These are phyloP conservation scores for Mixornis gularis DNA, from an alignment of 2,113 vertebrate genomes.

Conservation along the genomic window DNA sequence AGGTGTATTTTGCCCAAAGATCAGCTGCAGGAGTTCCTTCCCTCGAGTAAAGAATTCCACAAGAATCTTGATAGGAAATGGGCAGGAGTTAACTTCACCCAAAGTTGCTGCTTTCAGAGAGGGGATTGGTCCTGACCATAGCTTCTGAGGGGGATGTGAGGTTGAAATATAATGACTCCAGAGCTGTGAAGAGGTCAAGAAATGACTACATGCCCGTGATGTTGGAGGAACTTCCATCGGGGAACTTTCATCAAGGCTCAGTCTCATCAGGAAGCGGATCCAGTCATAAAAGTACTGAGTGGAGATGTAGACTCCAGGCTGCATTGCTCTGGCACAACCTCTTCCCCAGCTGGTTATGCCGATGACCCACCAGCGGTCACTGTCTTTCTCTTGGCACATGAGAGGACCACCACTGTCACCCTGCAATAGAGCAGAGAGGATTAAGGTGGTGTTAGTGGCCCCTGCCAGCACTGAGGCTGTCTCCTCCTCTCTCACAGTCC, in stretches of 20 bases:
- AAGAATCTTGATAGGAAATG: not conserved
- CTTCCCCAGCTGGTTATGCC: not conserved
- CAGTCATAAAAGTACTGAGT: not conserved
- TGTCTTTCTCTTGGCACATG: not conserved
- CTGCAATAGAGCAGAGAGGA: not conserved
- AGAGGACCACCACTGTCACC: not conserved
- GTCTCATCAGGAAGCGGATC: not conserved
- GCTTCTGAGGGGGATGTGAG: not conserved
- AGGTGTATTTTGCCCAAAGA: not conserved
- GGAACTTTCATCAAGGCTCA: not conserved
- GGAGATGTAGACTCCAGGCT: not conserved
- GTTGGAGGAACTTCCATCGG: not conserved
- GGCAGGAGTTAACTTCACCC: not conserved
- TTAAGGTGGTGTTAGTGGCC: not conserved
- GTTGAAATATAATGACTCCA: not conserved
- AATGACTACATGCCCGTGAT: not conserved
- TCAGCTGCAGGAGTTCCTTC: not conserved
- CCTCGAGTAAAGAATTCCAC: not conserved
- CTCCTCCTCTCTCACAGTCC: not conserved
- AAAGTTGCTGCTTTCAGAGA: not conserved
- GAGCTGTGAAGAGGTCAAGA: not conserved
- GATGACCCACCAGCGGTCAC: not conserved
- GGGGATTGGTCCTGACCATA: rapidly evolving
- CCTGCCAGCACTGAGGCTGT: rapidly evolving
- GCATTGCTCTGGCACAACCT: not conserved